Percentiles rank a stretch among this genome's conserved stretches.
Conservation (phyloP, 2,797 vertebrate species). For the Gallinago solitaria region DNA sequence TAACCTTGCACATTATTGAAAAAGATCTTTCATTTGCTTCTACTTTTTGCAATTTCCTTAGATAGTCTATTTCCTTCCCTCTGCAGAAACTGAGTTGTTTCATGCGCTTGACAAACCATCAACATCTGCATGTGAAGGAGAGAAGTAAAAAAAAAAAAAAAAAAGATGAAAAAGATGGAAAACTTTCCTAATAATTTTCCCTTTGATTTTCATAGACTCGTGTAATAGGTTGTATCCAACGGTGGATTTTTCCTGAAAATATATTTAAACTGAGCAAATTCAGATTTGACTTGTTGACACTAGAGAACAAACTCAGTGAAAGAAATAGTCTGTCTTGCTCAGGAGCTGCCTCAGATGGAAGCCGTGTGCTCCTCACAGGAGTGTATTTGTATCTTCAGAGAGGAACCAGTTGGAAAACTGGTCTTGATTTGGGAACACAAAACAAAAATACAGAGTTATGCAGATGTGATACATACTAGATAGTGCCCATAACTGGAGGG, state of each 20-base stretch:
- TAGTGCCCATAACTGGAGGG: background rate
- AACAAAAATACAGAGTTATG: background rate
- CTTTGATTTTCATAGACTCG: constrained; percentile 3
- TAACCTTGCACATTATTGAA: constrained; percentile 36
- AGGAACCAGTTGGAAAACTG: background rate
- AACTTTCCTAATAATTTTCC: constrained; percentile 2
- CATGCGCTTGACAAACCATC: constrained; percentile 6
- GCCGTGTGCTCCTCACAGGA: background rate
- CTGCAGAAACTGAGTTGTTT: constrained; percentile 36
- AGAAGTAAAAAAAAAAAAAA: background rate
- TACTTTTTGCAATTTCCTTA: constrained; percentile 15
- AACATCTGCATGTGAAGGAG: background rate
- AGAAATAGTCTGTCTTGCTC: background rate
- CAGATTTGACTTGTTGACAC: constrained; percentile 22
- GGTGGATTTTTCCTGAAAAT: constrained; percentile 11
- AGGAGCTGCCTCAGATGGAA: background rate
- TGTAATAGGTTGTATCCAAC: background rate
- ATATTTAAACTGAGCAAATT: constrained; percentile 11
- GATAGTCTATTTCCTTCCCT: constrained; percentile 30
- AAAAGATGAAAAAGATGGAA: background rate
- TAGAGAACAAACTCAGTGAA: background rate
- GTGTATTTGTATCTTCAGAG: background rate
- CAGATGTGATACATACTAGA: background rate
- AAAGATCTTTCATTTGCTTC: constrained; percentile 63
- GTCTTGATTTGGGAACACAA: background rate